phyloP scores from a whole-genome alignment of 2,888 invertebrate species.

The Brachypalpus laphriformis region DNA sequence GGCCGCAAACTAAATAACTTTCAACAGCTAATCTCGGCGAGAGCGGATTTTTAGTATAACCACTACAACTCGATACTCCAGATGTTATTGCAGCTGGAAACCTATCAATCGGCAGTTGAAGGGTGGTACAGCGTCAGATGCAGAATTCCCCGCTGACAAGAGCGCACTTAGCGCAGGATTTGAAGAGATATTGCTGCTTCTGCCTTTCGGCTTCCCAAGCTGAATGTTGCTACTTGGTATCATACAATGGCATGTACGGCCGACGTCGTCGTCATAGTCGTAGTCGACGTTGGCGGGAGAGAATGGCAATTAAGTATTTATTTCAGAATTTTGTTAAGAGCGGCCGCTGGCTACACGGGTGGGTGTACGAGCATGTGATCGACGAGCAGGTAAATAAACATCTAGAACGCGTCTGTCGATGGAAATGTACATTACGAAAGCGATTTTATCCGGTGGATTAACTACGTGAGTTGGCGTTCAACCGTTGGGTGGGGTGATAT shows the following conservation, averaged over 20 bases:
- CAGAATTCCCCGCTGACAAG: slow-evolving; percentile 44
- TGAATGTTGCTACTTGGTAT: background rate
- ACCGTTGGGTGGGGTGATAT: slow-evolving; percentile 14
- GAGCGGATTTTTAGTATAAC: slow-evolving; percentile 23
- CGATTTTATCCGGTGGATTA: slow-evolving; percentile 43
- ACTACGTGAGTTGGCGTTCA: slow-evolving; percentile 44
- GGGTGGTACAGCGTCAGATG: slow-evolving; percentile 16
- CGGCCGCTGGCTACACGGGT: background rate
- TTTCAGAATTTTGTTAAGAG: slow-evolving; percentile 26
- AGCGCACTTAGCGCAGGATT: slow-evolving; percentile 16
- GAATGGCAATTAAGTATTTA: slow-evolving; percentile 66
- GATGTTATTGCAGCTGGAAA: slow-evolving; percentile 65
- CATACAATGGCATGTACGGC: slow-evolving; percentile 13
- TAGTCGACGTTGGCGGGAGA: slow-evolving; percentile 1
- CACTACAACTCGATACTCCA: slow-evolving; percentile 13
- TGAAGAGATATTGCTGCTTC: slow-evolving; percentile 23
- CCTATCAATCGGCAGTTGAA: slow-evolving; percentile 54
- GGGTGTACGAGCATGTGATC: slow-evolving; percentile 46
- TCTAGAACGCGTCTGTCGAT: slow-evolving; percentile 53
- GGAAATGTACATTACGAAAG: slow-evolving; percentile 54
- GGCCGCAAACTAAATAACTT: background rate
- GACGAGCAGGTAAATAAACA: slow-evolving; percentile 71
- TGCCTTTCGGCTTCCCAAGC: slow-evolving; percentile 5
- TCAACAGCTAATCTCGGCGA: slow-evolving; percentile 35
- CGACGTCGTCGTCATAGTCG: background rate